Evolutionary conservation across 2,888 invertebrate genomes (phyloP).

Genomic region (Tuberolachnus salignus): DNA sequence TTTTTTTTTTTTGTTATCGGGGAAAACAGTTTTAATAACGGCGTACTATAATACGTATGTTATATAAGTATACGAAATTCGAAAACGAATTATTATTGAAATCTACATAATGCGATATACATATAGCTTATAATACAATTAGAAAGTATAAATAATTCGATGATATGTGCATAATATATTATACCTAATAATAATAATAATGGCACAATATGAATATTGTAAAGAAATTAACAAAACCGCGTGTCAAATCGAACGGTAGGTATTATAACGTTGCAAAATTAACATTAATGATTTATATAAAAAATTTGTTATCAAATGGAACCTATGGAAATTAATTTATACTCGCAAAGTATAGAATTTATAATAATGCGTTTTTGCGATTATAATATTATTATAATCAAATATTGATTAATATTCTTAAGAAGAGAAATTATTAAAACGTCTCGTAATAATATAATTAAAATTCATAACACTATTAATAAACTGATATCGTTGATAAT

Average conservation of each 20-base stretch:
- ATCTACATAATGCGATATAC: not conserved
- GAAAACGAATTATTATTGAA: not conserved
- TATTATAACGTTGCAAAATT: constrained; percentile 11
- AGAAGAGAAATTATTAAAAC: no score
- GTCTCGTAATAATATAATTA: no score
- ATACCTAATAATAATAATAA: no score
- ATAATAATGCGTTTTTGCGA: no score
- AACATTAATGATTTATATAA: not conserved
- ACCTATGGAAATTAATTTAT: no score
- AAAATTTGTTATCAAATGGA: no score
- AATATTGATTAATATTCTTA: no score
- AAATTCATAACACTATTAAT: no score
- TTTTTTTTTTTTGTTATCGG: no score
- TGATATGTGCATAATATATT: not conserved
- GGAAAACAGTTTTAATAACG: not conserved
- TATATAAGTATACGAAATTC: not conserved
- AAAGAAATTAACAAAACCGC: not conserved
- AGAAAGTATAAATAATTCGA: constrained; percentile 18
- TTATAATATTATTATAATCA: no score
- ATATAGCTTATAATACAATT: constrained; percentile 16
- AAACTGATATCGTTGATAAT: no score
- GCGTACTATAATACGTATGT: not conserved
- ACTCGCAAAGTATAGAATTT: no score
- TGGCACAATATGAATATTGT: not conserved
- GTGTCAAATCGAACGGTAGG: not conserved